Percentiles rank a stretch among this genome's conserved stretches.
Conservation (phyloP, 2,113 vertebrate genomes). For the Rhineura floridana region DNA sequence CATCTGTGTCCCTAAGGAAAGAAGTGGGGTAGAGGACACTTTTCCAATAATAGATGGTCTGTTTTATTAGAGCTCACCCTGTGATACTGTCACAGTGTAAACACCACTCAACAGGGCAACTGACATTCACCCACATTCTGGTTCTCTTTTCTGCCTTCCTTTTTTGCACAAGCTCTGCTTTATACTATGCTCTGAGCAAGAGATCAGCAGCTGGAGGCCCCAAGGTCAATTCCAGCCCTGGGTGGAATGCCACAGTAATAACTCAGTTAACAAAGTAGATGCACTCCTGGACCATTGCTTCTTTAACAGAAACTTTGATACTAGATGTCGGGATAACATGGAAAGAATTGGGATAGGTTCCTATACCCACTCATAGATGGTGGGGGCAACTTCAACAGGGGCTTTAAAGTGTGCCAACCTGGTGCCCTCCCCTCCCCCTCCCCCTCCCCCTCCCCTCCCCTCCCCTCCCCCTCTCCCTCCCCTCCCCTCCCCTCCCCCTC, state of each 20-base stretch:
- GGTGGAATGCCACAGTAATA: not conserved
- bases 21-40: slow-evolving; percentile 46
- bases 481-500: not conserved
- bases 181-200: not conserved
- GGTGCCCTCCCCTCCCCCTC: not conserved
- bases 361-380: too few species aligned
- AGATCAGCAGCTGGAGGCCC: not conserved
- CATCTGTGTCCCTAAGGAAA: slow-evolving; percentile 40
- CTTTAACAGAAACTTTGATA: too few species aligned
- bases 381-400: too few species aligned
- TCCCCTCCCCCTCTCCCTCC: not conserved
- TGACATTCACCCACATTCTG: not conserved
- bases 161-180: not conserved
- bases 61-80: slow-evolving; percentile 47
- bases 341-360: too few species aligned
- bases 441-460: not conserved
- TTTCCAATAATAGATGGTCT: slow-evolving; percentile 53
- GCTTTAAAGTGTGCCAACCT: too few species aligned
- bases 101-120: not conserved
- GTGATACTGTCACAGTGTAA: slow-evolving; percentile 5
- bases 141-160: not conserved
- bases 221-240: not conserved
- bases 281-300: too few species aligned
- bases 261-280: too few species aligned
- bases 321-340: too few species aligned